These are phyloP conservation scores for Coregonus sp. DNA, from an alignment of 2,797 vertebrate species.

Conservation along the genomic window DNA sequence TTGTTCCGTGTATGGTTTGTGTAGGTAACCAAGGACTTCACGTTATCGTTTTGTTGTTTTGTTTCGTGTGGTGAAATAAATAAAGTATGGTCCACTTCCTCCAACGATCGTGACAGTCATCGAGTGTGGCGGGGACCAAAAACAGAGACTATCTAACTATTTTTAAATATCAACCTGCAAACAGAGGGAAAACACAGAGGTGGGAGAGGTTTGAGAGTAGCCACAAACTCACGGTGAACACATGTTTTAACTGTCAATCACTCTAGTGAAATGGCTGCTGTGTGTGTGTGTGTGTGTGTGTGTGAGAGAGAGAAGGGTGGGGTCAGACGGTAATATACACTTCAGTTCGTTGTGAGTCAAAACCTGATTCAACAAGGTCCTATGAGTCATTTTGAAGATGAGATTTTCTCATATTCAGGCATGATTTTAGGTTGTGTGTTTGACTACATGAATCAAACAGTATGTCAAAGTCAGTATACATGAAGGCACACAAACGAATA, in stretches of 20 bases:
- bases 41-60: too few species aligned
- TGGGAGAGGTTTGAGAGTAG: background rate
- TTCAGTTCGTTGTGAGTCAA: background rate
- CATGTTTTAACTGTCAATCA: background rate
- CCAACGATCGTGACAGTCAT: too few species aligned
- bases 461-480: background rate
- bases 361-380: background rate
- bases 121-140: slow-evolving; percentile 46
- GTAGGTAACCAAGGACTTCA: too few species aligned
- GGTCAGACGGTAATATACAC: background rate
- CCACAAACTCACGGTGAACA: background rate
- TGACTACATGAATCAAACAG: slow-evolving; percentile 13
- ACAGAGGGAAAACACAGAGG: slow-evolving; percentile 23
- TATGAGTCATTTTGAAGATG: background rate
- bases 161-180: slow-evolving; percentile 66
- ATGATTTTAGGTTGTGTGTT: background rate
- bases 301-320: background rate
- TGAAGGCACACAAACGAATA: background rate
- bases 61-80: too few species aligned
- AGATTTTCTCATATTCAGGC: background rate
- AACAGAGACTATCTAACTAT: slow-evolving; percentile 34
- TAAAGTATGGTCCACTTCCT: too few species aligned
- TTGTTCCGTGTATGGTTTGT: too few species aligned
- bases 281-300: too few species aligned
- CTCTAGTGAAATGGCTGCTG: background rate